phyloP scores from a whole-genome alignment of 2,888 invertebrate species.

The Branchipolynoe longqiensis region DNA sequence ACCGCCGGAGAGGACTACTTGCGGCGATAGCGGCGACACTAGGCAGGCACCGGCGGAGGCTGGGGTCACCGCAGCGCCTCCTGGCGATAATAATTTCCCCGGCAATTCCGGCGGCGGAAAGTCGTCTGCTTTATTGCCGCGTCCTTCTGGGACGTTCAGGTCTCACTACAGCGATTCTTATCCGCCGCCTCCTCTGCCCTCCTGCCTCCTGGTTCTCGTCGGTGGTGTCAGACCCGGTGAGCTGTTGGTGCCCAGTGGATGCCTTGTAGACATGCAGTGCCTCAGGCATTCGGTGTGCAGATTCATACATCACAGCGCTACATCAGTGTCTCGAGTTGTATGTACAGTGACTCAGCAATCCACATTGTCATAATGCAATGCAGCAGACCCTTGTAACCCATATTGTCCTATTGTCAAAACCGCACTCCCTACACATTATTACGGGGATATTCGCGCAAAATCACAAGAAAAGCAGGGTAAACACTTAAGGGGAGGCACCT shows the following conservation, averaged over 20 bases:
- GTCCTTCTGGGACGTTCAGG: slow-evolving; percentile 14
- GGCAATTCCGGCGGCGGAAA: not conserved
- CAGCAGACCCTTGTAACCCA: no score
- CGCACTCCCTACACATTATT: not conserved
- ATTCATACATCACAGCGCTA: no score
- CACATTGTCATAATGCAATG: no score
- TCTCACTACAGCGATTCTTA: not conserved
- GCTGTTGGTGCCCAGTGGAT: not conserved
- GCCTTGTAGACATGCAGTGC: not conserved
- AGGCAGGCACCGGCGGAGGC: not conserved
- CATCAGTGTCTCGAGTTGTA: no score
- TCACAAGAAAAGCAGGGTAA: no score
- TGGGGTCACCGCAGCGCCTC: not conserved
- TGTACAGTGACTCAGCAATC: no score
- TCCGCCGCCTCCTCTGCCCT: not conserved
- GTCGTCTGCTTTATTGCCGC: slow-evolving; percentile 13
- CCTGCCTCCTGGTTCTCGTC: not conserved
- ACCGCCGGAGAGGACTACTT: slow-evolving; percentile 27
- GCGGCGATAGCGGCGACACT: slow-evolving; percentile 49
- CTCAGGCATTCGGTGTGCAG: no score
- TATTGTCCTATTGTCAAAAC: not conserved
- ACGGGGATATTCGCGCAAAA: no score
- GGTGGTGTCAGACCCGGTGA: not conserved
- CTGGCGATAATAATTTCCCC: slow-evolving; percentile 4
- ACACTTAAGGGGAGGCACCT: no score